These are phyloP conservation scores for Erpobdella octoculata DNA, from an alignment of 2,888 invertebrate genomes.

Conservation along the genomic window DNA sequence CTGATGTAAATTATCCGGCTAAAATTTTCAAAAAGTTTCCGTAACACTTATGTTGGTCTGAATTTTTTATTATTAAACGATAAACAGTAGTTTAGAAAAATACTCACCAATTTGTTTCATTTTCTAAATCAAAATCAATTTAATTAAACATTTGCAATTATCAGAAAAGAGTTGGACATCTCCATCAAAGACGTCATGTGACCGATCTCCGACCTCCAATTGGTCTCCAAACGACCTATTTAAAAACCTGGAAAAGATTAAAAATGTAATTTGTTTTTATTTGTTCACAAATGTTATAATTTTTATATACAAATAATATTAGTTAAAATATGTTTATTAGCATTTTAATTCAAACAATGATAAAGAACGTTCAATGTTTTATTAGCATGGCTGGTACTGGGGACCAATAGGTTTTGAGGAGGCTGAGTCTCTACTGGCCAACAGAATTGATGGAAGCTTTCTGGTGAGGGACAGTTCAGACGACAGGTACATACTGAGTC, in stretches of 20 bases:
- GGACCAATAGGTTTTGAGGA: slow-evolving; percentile 66
- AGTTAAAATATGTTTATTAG: neutral
- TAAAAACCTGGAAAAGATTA: neutral
- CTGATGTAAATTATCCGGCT: too few species aligned
- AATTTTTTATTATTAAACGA: neutral
- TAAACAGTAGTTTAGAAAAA: neutral
- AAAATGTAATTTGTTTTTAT: neutral
- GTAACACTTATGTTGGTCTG: too few species aligned
- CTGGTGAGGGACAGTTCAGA: slow-evolving; percentile 71
- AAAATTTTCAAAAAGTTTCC: too few species aligned
- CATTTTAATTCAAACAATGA: neutral
- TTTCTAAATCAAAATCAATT: neutral
- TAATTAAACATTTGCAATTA: neutral
- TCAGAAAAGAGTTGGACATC: neutral
- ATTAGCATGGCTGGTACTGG: slow-evolving; percentile 66
- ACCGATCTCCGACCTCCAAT: neutral
- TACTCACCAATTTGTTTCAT: too few species aligned
- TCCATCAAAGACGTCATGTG: neutral
- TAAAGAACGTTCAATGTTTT: neutral
- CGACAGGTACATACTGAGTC: slow-evolving; percentile 63
- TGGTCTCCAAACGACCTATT: neutral
- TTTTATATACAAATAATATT: neutral
- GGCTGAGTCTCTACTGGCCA: slow-evolving; percentile 64
- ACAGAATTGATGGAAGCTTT: slow-evolving; percentile 69
- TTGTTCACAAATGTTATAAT: neutral